Base-by-base conservation (phyloP, 2,888 invertebrate genomes). In the Cephus nigrinus region DNA sequence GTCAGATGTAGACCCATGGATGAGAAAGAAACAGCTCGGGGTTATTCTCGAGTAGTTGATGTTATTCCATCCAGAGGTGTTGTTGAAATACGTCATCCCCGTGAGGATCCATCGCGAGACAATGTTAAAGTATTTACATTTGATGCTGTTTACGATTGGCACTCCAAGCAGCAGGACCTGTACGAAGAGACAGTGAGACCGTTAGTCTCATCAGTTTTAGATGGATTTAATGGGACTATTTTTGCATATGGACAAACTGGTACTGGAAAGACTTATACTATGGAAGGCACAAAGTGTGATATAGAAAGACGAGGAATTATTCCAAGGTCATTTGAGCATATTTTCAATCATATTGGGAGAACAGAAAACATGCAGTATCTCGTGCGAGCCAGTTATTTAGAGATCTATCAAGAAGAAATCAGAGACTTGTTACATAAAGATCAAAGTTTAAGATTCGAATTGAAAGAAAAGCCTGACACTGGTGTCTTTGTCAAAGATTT, bases 231-330 rank as follows among this genome's bases (percentile, higher is more conserved):
- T 92, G 99, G 99, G 23, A 99, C 99, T 86, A 98, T 99, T 84
- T 99, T 99, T 93, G 99, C 99, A 1, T 99, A 99, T 92, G 99
- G 99, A 0, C 99, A 99, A 93, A 99, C 99, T 0, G 99, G 99
- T 81, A 99, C 99, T 0, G 99, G 99, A 76, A 95, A 95, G 91
- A 95, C 95, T 12, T 95, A 94, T 91, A 95, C 95, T 15, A 95
- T 95, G 95, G 95, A 95, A 93, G 97, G 97, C 32, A 92, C 93
- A 31, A 92, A 94, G 77, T 93, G 93, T 69, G 94, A 95, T 83
- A 92, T 93, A n/a, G 95, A 96, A n/a, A 93, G 93, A 86, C 94
- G 95, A 88, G 99, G 99, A 77, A 95, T 99, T 83, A 98, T 99
- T 87, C 99, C 99, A 4, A 95, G 98, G 82, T 97, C 99, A 77